These are phyloP conservation scores for Lagocephalus sceleratus DNA, from an alignment of 2,797 vertebrate species.

Conservation along the genomic window DNA sequence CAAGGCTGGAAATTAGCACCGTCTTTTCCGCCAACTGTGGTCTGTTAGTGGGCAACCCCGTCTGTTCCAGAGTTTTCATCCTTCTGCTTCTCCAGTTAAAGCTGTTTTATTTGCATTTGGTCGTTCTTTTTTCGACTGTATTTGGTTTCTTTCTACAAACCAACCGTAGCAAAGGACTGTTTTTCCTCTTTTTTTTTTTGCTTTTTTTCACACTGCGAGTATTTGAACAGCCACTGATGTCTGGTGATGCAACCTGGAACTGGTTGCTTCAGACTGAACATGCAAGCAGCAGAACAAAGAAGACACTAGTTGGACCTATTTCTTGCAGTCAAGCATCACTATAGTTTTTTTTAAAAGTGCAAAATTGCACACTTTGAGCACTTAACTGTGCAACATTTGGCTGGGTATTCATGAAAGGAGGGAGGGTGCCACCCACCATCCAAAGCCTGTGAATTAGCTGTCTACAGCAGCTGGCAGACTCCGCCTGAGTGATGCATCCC, in stretches of 20 bases:
- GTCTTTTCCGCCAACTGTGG: constrained; percentile 17
- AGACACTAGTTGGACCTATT: no score
- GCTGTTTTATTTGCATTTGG: no score
- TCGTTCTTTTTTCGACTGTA: constrained; percentile 10
- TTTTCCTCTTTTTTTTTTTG: neutral
- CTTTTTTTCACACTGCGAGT: constrained; percentile 10
- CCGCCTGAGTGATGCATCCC: constrained; percentile 56
- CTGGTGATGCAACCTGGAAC: no score
- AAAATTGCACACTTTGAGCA: neutral
- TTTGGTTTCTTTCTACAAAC: neutral
- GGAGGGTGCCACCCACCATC: constrained; percentile 2
- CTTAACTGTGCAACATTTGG: neutral
- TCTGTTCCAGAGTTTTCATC: constrained; percentile 18
- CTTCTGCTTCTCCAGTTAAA: constrained; percentile 2
- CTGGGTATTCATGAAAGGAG: no score
- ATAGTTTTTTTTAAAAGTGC: neutral
- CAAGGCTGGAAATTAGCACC: constrained; percentile 22
- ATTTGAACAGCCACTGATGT: neutral
- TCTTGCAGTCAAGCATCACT: no score
- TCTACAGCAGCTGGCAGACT: constrained; percentile 44
- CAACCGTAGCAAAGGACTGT: neutral
- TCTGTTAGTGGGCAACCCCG: constrained; percentile 9
- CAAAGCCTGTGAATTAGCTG: constrained; percentile 28
- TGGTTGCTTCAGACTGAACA: no score
- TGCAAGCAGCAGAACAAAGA: no score